Percentiles rank a stretch among this genome's conserved stretches.
Conservation (phyloP, 2,888 invertebrate species). For the Anthrax anthrax region DNA sequence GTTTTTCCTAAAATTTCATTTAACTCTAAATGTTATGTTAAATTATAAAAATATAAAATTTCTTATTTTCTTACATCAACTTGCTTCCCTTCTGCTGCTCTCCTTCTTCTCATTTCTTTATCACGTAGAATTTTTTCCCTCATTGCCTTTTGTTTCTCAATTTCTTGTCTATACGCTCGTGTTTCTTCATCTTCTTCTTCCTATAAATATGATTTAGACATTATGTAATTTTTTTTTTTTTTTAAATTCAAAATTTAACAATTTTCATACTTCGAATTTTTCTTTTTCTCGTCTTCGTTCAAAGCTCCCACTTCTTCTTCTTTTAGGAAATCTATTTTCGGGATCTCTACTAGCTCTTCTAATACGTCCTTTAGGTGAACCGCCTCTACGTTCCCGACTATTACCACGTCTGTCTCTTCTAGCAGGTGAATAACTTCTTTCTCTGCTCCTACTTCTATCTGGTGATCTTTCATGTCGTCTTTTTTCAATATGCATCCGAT, state of each 20-base stretch:
- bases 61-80: conserved; percentile 25
- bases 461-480: conserved; percentile 30
- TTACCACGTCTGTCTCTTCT: conserved; percentile 14
- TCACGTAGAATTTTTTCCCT: conserved; percentile 35
- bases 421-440: conserved; percentile 32
- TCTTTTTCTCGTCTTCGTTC: conserved; percentile 17
- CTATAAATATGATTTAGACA: conserved; percentile 12
- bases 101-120: conserved; percentile 36
- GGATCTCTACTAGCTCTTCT: conserved; percentile 15
- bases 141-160: conserved; percentile 36
- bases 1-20: conserved; percentile 1
- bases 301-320: conserved; percentile 23
- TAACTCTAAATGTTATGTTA: background rate
- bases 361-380: conserved; percentile 13
- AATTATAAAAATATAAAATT: background rate
- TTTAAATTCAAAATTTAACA: background rate
- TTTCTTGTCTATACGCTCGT: conserved; percentile 34
- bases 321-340: conserved; percentile 16
- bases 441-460: conserved; percentile 21
- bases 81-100: conserved; percentile 32
- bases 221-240: background rate
- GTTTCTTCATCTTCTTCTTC: conserved; percentile 39
- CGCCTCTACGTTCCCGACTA: conserved; percentile 12
- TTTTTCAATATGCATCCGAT: conserved; percentile 33
- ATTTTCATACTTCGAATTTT: conserved; percentile 23